Base-by-base conservation (phyloP, 1,140 invertebrate species). In the Ganaspis sp. region DNA sequence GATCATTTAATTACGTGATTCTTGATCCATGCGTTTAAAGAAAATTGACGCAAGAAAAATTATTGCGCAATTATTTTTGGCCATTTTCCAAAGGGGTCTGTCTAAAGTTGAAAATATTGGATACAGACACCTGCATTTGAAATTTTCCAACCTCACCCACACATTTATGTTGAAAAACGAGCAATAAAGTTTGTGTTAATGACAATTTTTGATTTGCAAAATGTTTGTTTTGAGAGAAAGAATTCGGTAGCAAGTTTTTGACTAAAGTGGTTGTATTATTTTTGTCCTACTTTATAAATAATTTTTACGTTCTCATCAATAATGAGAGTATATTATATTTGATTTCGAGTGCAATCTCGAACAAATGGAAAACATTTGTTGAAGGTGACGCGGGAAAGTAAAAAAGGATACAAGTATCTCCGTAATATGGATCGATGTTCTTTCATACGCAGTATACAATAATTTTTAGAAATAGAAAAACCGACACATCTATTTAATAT, bases 1-100 rank as follows among this genome's bases (percentile, higher is more conserved):
- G 29, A 34, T 34, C 29, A 34, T 34, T 6, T 34, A 9, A 40
- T 12, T 17, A 8, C 9, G 12, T 11, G 53, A 17, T 4, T 64
- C 21, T 64, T 64, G 54, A 64, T 29, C 8, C 5, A 9, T 8
- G 26, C 26, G 12, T 64, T 29, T 64, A 29, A 29, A 29, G 23
- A 64, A 34, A 64, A n/a, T 64, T 64, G 58, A 64, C 58, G 58
- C 21, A 64, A 64, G 58, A 64, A 34, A 64, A 64, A 64, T 29
- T 12, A 15, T 64, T 64, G 23, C 23, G 26, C 26, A 64, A 64
- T 64, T 29, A 64, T 29, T 64, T 64, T 64, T 64, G 58, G 58
- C 12, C 1, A 64, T 26, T 64, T 29, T 29, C 58, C 58, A 64
- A 29, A 64, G 21, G 58, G 23, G 12, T 26, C 5, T 21, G 23